Base-by-base conservation (phyloP, 2,797 vertebrate species). In the Philypnodon macrostomus region DNA sequence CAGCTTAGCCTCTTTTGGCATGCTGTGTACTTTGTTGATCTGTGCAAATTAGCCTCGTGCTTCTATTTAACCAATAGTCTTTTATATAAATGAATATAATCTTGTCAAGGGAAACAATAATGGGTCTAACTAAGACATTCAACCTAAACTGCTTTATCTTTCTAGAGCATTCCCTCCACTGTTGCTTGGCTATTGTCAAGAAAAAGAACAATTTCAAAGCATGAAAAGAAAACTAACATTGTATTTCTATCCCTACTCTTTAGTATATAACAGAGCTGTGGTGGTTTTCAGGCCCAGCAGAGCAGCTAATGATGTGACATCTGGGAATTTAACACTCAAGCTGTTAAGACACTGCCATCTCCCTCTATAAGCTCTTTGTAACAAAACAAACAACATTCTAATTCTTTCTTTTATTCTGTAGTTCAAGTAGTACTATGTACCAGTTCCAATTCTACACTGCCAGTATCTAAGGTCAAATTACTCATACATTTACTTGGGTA, bases 221-320 rank as follows among this genome's bases (percentile, higher is more conserved):
- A 11, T 8, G 7, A 10, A 11, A 29, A 2, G 8, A 4, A 8
- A 29, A 29, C 11, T 29, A 9, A 11, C 10, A 21, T 18, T 38
- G 6, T 21, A 38, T 38, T 21, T 38, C n/a, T 21, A 21, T 18
- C 7, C 16, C 35, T 15, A 21, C 17, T 8, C 4, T 14, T 14
- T 13, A 8, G 38, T 9, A 23, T 21, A 39, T 23, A 13, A 14
- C 7, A 26, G 23, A 26, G 38, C n/a, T 4, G n/a, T 26, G 10
- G 14, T 14, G 35, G 12, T 23, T 45, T 54, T 36, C 44, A 54
- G 46, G 33, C 32, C 42, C 44, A 52, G 1, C 44, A 18, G 36
- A 62, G 55, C 38, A 31, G 44, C 53, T 75, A 69, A 78, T 72
- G 50, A 59, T 26, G 41, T 65, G 64, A 65, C 64, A 72, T 74